Evolutionary conservation across 2,888 invertebrate genomes (phyloP).

Genomic region (Sarcophaga subvicina): DNA sequence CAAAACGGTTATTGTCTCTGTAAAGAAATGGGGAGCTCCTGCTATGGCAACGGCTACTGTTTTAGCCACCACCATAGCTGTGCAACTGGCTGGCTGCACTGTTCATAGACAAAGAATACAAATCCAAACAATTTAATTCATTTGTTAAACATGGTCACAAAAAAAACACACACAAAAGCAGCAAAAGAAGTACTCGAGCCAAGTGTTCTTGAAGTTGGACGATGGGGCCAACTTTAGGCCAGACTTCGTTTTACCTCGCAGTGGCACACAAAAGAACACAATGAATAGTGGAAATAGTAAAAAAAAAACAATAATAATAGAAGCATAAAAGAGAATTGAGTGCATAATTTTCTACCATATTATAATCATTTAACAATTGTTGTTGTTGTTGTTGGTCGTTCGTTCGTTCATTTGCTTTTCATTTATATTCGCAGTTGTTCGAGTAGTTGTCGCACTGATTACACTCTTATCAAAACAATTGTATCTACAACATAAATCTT

Average conservation of each 20-base stretch:
- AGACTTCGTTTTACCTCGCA: not conserved
- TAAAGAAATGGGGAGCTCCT: slow-evolving; percentile 7
- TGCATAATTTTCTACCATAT: slow-evolving; percentile 52
- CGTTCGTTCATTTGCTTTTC: slow-evolving; percentile 4
- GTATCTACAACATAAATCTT: slow-evolving; percentile 64
- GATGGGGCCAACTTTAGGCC: slow-evolving; percentile 21
- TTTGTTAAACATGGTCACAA: slow-evolving; percentile 64
- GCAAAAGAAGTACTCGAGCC: slow-evolving; percentile 29
- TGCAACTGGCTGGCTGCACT: not conserved
- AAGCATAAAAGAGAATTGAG: not conserved
- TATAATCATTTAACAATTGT: slow-evolving; percentile 68
- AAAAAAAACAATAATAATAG: not conserved
- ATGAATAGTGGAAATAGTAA: not conserved
- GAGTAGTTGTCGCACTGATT: slow-evolving; percentile 67
- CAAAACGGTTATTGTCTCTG: slow-evolving; percentile 41
- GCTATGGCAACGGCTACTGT: slow-evolving; percentile 38
- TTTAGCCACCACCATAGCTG: not conserved
- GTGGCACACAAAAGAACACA: slow-evolving; percentile 14
- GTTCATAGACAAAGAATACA: slow-evolving; percentile 28
- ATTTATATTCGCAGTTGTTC: slow-evolving; percentile 58
- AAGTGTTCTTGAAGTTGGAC: slow-evolving; percentile 55
- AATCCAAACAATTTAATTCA: slow-evolving; percentile 64
- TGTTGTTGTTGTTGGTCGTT: slow-evolving; percentile 14
- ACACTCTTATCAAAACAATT: slow-evolving; percentile 65
- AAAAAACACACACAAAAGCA: slow-evolving; percentile 10